These are phyloP conservation scores for Stercorarius parasiticus DNA, from an alignment of 2,113 vertebrate genomes.

Conservation along the genomic window DNA sequence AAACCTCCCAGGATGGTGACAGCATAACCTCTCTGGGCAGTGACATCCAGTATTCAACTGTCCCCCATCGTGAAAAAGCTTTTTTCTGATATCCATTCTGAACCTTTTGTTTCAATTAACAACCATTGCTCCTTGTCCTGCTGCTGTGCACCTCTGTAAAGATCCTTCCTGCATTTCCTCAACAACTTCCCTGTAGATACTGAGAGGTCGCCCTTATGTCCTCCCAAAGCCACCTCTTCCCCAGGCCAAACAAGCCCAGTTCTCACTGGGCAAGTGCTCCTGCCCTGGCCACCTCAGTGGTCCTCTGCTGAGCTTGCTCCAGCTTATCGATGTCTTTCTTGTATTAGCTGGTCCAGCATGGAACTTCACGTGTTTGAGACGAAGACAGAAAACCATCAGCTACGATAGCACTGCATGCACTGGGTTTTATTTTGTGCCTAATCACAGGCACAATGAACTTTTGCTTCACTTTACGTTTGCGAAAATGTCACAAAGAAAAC, in stretches of 20 bases:
- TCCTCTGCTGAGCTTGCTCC: not conserved
- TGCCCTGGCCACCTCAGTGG: not conserved
- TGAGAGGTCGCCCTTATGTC: not conserved
- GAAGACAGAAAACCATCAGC: not conserved
- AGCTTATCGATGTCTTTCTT: not conserved
- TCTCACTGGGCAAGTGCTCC: not conserved
- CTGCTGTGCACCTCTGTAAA: not conserved
- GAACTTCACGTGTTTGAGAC: not conserved
- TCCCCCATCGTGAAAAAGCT: not conserved
- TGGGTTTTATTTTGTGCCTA: not conserved
- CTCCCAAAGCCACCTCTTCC: not conserved
- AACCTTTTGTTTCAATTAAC: not conserved
- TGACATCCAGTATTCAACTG: not conserved
- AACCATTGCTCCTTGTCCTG: not conserved
- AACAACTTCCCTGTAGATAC: not conserved
- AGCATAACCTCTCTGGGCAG: not conserved
- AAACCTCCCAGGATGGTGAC: not conserved
- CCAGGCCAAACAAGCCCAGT: not conserved
- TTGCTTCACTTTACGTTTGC: not conserved
- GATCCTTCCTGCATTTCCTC: not conserved
- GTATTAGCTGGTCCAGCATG: not conserved
- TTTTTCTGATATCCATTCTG: not conserved
- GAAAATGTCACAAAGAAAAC: not conserved
- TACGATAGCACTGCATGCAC: not conserved
- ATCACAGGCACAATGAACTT: not conserved